A percentile compares a stretch with the other conserved stretches of the same genome.
Evolutionary conservation across 2,888 invertebrate species (phyloP).

Genomic region (Drosophila emarginata): DNA sequence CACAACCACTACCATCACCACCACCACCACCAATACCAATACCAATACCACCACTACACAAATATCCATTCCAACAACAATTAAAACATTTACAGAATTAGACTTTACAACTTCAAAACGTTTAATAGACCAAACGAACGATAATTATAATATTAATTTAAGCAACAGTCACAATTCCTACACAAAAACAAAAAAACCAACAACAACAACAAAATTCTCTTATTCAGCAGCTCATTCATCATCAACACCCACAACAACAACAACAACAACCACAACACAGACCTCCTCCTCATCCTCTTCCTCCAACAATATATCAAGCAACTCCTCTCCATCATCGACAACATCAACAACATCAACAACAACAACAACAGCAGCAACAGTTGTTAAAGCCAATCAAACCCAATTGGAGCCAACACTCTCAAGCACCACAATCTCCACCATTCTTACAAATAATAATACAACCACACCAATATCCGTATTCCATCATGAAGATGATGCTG

Average conservation of each 20-base stretch:
- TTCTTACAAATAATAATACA: constrained; percentile 1
- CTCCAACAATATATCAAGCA: neutral
- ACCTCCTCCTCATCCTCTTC: constrained; percentile 23
- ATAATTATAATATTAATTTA: constrained; percentile 33
- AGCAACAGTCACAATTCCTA: constrained; percentile 53
- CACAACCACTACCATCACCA: constrained; percentile 40
- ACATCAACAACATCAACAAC: constrained; percentile 17
- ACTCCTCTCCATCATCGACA: constrained; percentile 16
- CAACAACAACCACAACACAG: constrained; percentile 40
- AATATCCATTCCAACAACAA: neutral
- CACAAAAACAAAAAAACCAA: constrained; percentile 13
- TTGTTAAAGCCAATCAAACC: constrained; percentile 13
- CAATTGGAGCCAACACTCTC: neutral
- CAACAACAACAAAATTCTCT: constrained; percentile 65
- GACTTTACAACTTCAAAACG: neutral
- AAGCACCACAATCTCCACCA: constrained; percentile 11
- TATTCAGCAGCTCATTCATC: constrained; percentile 73
- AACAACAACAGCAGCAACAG: constrained; percentile 16
- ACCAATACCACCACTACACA: constrained; percentile 22
- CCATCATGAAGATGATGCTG: constrained; percentile 7
- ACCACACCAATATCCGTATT: constrained; percentile 7
- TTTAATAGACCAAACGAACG: neutral
- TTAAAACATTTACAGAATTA: neutral
- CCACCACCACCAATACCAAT: constrained; percentile 14
- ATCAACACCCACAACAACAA: constrained; percentile 48